These are phyloP conservation scores for Seriola aureovittata DNA, from an alignment of 2,113 vertebrate species.

Conservation along the genomic window DNA sequence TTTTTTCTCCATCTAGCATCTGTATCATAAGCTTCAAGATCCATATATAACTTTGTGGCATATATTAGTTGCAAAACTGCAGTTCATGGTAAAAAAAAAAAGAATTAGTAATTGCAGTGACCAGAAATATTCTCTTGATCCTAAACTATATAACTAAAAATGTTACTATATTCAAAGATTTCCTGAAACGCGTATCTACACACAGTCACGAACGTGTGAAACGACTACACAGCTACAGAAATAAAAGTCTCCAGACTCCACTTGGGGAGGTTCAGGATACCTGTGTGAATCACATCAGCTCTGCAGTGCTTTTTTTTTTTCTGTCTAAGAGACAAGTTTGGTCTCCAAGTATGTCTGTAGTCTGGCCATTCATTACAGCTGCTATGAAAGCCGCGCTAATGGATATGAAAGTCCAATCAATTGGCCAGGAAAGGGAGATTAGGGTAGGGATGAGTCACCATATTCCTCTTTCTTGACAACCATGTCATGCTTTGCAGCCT, in stretches of 20 bases:
- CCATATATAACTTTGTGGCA: not conserved
- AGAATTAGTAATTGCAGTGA: not conserved
- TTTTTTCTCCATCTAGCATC: not conserved
- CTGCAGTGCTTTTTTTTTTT: not conserved
- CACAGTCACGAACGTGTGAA: not conserved
- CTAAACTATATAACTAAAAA: not conserved
- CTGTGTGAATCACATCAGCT: constrained; percentile 27
- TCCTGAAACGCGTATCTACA: not conserved
- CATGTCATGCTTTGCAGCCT: constrained; percentile 70
- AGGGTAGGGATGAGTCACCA: constrained; percentile 72
- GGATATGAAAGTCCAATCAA: constrained; percentile 83
- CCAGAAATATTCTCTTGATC: not conserved
- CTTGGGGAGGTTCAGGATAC: not conserved
- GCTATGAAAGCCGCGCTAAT: constrained; percentile 79
- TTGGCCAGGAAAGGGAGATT: constrained; percentile 74
- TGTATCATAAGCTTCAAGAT: not conserved
- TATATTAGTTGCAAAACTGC: not conserved
- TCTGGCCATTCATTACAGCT: constrained; percentile 62
- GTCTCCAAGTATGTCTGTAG: constrained; percentile 67
- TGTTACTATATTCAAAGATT: not conserved
- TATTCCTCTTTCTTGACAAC: constrained; percentile 76
- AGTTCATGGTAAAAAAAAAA: not conserved
- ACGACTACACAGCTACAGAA: not conserved
- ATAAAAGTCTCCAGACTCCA: not conserved
- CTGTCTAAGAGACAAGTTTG: constrained; percentile 58